phyloP scores from a whole-genome alignment of 1,140 invertebrate species.

The Panagrolaimus sp. region DNA sequence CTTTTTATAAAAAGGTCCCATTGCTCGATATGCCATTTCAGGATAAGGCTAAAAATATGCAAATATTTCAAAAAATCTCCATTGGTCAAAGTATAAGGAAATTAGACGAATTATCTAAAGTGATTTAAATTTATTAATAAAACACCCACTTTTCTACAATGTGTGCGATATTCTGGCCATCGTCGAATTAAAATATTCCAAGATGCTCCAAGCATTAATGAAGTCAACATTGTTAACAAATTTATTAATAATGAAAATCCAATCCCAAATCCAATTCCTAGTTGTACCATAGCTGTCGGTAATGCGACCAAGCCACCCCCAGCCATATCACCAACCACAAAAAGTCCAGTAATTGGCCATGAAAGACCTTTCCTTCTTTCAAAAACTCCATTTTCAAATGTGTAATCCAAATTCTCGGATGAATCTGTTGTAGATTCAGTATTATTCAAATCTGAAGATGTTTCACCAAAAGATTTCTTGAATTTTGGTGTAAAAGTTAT shows the following conservation, averaged over 20 bases:
- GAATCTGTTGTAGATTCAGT: too few relatives aligned
- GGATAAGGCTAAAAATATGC: too few relatives aligned
- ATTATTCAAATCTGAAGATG: too few relatives aligned
- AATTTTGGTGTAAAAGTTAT: too few relatives aligned
- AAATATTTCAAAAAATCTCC: too few relatives aligned
- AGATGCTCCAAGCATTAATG: constrained; percentile 65
- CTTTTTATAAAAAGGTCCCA: constrained; percentile 47
- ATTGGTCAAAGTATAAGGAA: too few relatives aligned
- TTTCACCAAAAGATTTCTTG: too few relatives aligned
- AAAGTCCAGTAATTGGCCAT: constrained; percentile 65
- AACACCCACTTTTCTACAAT: constrained; percentile 63
- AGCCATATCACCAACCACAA: constrained; percentile 71
- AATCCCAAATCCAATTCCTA: constrained; percentile 63
- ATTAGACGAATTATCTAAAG: too few relatives aligned
- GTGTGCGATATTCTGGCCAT: constrained; percentile 65
- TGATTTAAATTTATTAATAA: constrained; percentile 45
- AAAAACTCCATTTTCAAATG: too few relatives aligned
- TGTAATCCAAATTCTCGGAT: too few relatives aligned
- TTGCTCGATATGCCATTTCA: constrained; percentile 64
- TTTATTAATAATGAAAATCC: constrained; percentile 37
- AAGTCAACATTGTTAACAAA: constrained; percentile 39
- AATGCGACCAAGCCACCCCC: constrained; percentile 71
- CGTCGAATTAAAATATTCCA: constrained; percentile 71
- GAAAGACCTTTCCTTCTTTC: constrained; percentile 49
- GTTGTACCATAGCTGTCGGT: constrained; percentile 67